Percentiles rank a stretch among this genome's conserved stretches.
Evolutionary conservation across 2,113 vertebrate species (phyloP).

Genomic region (Pelecanoides urinatrix): DNA sequence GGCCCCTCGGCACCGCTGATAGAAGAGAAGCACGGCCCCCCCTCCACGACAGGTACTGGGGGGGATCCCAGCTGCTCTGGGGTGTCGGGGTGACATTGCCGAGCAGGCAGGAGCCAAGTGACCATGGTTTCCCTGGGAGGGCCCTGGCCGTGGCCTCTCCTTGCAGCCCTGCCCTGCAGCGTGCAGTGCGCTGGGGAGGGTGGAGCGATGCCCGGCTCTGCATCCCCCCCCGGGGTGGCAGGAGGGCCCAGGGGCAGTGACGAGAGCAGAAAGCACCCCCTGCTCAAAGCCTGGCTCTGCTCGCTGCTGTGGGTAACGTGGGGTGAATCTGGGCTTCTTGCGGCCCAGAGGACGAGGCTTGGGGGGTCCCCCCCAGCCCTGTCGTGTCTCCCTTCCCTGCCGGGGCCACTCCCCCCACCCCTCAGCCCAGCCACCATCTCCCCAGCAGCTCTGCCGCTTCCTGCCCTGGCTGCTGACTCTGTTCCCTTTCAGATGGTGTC

Average conservation of each 20-base stretch:
- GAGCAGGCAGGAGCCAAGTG: fast-evolving
- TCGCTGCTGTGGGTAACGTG: fast-evolving
- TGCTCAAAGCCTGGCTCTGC: neutral
- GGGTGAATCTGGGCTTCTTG: neutral
- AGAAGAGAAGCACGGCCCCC: slow-evolving; percentile 89
- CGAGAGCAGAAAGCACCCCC: neutral
- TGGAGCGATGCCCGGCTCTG: fast-evolving
- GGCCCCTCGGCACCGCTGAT: slow-evolving; percentile 88
- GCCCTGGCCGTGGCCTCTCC: neutral
- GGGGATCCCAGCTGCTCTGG: neutral
- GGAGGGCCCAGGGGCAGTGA: neutral
- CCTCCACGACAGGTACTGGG: slow-evolving; percentile 74
- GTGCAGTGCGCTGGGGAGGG: fast-evolving
- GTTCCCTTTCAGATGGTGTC: slow-evolving; percentile 60
- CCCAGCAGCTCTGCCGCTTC: neutral
- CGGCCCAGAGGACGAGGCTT: neutral
- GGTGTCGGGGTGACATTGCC: fast-evolving
- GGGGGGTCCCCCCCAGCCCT: fast-evolving
- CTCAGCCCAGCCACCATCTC: neutral
- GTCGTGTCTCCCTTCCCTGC: neutral
- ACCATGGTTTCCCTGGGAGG: fast-evolving
- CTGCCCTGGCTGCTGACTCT: neutral
- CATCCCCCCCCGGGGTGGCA: neutral
- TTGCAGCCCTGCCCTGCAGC: neutral
- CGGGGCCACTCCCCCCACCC: too few relatives aligned